A percentile compares a stretch with the other conserved stretches of the same genome.
These are phyloP conservation scores for Pyxicephalus adspersus DNA, from an alignment of 2,113 vertebrate genomes.

Conservation along the genomic window DNA sequence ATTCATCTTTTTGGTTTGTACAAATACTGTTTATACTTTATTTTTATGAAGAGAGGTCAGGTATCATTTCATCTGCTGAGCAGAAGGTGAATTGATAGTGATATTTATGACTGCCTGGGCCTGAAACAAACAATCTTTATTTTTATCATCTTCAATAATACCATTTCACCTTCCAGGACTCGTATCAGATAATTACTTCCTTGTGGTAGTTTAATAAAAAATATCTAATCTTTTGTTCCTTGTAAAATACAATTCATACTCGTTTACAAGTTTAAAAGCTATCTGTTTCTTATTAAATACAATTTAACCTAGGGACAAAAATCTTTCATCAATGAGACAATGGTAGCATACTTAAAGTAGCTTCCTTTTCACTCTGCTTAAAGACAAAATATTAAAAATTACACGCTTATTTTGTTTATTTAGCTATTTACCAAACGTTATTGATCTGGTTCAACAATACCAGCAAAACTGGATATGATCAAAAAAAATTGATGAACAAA, in stretches of 20 bases:
- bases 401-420: too few species aligned
- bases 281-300: conserved; percentile 21
- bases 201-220: conserved; percentile 30
- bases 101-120: conserved; percentile 1
- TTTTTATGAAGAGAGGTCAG: conserved; percentile 14
- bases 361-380: neutral
- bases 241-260: conserved; percentile 1
- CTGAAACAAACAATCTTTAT: conserved; percentile 13
- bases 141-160: conserved; percentile 17
- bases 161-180: conserved; percentile 7
- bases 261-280: conserved; percentile 22
- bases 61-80: neutral
- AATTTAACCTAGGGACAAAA: conserved; percentile 1
- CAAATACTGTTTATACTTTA: neutral
- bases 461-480: too few species aligned
- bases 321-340: neutral
- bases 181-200: conserved; percentile 25
- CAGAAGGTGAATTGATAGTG: conserved; percentile 1
- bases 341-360: too few species aligned
- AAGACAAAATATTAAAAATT: neutral
- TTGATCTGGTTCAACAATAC: too few species aligned
- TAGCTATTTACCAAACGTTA: too few species aligned
- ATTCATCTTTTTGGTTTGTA: too few species aligned
- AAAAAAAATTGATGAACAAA: too few species aligned
- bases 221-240: conserved; percentile 29